Base-by-base conservation (phyloP, 2,797 vertebrate genomes). In the Rhodeus uyekii region DNA sequence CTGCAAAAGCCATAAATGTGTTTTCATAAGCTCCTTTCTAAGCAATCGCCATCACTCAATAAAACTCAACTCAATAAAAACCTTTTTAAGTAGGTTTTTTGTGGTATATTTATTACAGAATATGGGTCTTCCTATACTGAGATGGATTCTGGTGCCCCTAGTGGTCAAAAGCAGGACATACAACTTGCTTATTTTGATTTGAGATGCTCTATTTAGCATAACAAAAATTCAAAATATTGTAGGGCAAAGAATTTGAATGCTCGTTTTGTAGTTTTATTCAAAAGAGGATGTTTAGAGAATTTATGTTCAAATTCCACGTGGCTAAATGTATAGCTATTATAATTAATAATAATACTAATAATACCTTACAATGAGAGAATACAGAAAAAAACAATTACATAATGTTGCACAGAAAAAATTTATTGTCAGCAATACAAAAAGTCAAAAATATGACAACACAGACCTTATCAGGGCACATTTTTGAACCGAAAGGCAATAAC, bases 1-100 rank as follows among this genome's bases (percentile, higher is more conserved):
- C 81, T 84, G 58, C 79, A 84, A 81, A 88, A 88, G 83, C 85
- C 87, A 86, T 88, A 88, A 86, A 86, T 83, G 81, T 86, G 83
- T 86, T 82, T 77, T 80, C 81, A 69, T 88, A 77, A 82, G 83
- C 83, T 80, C 83, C 83, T 86, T 88, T 88, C 64, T 85, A 86
- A 84, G 87, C 85, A 84, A 82, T 85, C 68, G 79, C 44, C 85
- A 80, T 88, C 83, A 85, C 72, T 84, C 83, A 82, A 60, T 60
- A 29, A 60, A 60, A 60, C 82, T 81, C 85, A 82, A 83, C 68
- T 83, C 84, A 88, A 86, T 86, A 88, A 88, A 68, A 88, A 78
- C 44, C 76, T 84, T 88, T 88, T 88, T 84, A 86, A 80, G 76
- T 76, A 85, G 38, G 6, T 55, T 42, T 32, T 75, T 29, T 58